These are phyloP conservation scores for Rhinogobio ventralis DNA, from an alignment of 2,797 vertebrate genomes.

Conservation along the genomic window DNA sequence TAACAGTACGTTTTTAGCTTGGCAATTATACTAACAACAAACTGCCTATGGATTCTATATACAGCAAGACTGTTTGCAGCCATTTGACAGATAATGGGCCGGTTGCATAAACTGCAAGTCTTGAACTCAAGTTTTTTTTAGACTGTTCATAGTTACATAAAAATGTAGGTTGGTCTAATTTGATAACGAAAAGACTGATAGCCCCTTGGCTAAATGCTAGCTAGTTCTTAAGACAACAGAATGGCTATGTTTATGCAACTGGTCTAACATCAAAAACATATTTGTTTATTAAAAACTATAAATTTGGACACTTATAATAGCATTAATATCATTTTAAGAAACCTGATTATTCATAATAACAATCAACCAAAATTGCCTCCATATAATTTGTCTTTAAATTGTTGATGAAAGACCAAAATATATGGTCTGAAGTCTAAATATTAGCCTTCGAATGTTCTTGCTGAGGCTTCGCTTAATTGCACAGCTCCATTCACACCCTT, in stretches of 20 bases:
- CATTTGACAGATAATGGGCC: neutral
- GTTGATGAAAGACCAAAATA: neutral
- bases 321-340: neutral
- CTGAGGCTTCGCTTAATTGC: slow-evolving; percentile 19
- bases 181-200: neutral
- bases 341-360: neutral
- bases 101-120: neutral
- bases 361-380: neutral
- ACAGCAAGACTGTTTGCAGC: neutral
- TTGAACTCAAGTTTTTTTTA: neutral
- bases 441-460: neutral
- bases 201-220: neutral
- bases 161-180: neutral
- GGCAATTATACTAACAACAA: neutral
- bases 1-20: neutral
- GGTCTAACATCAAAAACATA: neutral
- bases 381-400: no score
- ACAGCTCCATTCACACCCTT: slow-evolving; percentile 9
- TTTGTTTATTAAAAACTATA: neutral
- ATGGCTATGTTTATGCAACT: neutral
- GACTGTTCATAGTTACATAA: neutral
- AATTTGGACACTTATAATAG: neutral
- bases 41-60: neutral
- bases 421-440: neutral
- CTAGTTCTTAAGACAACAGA: neutral